Evolutionary conservation across 2,797 vertebrate species (phyloP), one percentile per base, ranked within the genome.

Genomic region (Microctenopoma stevenorrisi): DNA sequence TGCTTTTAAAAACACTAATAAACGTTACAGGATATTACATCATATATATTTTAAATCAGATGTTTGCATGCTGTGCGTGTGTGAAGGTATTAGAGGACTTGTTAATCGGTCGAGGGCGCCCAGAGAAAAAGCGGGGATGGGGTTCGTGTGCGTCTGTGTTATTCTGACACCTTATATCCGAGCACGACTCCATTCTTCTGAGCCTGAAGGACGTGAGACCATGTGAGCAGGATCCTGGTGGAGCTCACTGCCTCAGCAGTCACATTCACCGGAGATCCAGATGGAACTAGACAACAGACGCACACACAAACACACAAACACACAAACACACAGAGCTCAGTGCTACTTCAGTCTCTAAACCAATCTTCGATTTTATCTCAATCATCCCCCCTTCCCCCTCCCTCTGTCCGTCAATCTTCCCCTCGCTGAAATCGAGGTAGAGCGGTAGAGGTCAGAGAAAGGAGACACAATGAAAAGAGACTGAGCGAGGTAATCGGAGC

Each of bases 131-230:
- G 61, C 55, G 37, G 55, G 7, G 42, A 16, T 64, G 13, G 12
- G 33, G 42, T 7, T 30, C 60, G 28, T 48, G 18, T 40, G 38
- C 61, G 56, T 58, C 22, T 58, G 18, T 60, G 58, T 66, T 37
- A 43, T 52, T 22, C 15, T 56, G 25, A 0, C 90, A 98, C 97
- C 96, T 97, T 98, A 78, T 98, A 99, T 71, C 97, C 97, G 13
- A 98, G 89, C 63, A 99, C 93, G 64, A 96, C 94, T 57, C 97
- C 97, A 0, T 98, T 98, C 87, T 95, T 96, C 86, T 96, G 95
- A 0, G 92, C 75, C 62, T 93, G 94, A 0, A 95, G 95, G 51
- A 98, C 94, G 0, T 95, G 74, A 0, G 94, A 90, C 97, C 97
- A 99, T 0, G 93, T 96, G 88, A 99, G 91, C 48, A 98, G 91